A percentile compares a stretch with the other conserved stretches of the same genome.
These are phyloP conservation scores for Synergus laeviventris DNA, from an alignment of 2,888 invertebrate species.

Conservation along the genomic window DNA sequence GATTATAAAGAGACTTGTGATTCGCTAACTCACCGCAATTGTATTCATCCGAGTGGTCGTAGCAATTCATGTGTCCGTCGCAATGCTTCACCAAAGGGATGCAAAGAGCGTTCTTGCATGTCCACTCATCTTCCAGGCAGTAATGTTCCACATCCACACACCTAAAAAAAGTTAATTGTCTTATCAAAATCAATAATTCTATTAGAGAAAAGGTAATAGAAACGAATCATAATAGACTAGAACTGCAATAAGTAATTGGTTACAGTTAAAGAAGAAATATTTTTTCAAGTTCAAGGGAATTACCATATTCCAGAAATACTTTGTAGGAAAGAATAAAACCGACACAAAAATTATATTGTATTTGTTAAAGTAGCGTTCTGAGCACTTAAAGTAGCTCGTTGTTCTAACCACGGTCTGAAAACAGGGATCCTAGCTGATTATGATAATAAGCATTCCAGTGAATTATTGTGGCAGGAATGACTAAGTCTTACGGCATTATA, in stretches of 20 bases:
- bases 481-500: slow-evolving; percentile 33
- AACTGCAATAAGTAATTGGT: not conserved
- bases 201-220: too few relatives aligned
- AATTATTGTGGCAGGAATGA: slow-evolving; percentile 29
- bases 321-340: not conserved
- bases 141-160: slow-evolving; percentile 79
- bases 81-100: slow-evolving; percentile 82
- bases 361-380: slow-evolving; percentile 11
- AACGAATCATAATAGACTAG: slow-evolving; percentile 6
- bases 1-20: slow-evolving; percentile 14
- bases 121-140: slow-evolving; percentile 83
- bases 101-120: slow-evolving; percentile 85
- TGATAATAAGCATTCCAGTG: slow-evolving; percentile 25
- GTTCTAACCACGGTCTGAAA: slow-evolving; percentile 25
- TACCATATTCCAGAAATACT: not conserved
- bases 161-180: slow-evolving; percentile 63
- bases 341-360: slow-evolving; percentile 27
- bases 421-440: slow-evolving; percentile 3
- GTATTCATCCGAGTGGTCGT: slow-evolving; percentile 85
- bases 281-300: slow-evolving; percentile 10
- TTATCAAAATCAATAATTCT: not conserved
- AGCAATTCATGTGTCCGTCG: slow-evolving; percentile 86
- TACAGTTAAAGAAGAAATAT: slow-evolving; percentile 36
- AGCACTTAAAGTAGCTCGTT: slow-evolving; percentile 17
- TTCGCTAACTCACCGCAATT: slow-evolving; percentile 81